These are phyloP conservation scores for Tragelaphus scriptus DNA, from an alignment of 2,113 vertebrate genomes.

Conservation along the genomic window DNA sequence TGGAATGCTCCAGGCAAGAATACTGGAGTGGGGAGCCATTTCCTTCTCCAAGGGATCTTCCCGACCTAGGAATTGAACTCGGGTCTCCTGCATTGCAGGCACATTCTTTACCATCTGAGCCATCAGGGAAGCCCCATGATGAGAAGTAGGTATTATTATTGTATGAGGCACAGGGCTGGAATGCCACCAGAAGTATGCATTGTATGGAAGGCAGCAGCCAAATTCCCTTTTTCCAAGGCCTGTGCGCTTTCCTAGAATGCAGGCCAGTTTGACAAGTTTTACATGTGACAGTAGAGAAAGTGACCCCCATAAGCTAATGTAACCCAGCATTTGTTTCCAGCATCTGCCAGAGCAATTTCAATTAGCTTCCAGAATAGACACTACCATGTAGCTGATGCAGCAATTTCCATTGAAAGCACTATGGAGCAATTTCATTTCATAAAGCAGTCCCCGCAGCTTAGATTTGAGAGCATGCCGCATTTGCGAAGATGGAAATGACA, in stretches of 20 bases:
- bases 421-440: slow-evolving; percentile 41
- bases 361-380: slow-evolving; percentile 61
- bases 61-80: background rate
- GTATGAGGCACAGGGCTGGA: background rate
- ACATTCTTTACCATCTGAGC: background rate
- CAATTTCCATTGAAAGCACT: background rate
- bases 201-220: background rate
- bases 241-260: background rate
- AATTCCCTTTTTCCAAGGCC: background rate
- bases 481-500: slow-evolving; percentile 46
- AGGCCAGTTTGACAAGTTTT: background rate
- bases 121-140: background rate
- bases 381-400: background rate
- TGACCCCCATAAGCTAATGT: slow-evolving; percentile 32
- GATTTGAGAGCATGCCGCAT: slow-evolving; percentile 20
- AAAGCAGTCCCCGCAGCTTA: background rate
- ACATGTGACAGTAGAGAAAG: slow-evolving; percentile 31
- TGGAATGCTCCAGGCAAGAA: background rate
- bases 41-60: background rate
- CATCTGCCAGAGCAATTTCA: slow-evolving; percentile 63
- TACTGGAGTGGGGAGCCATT: background rate
- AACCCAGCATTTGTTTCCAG: slow-evolving; percentile 43
- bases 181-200: background rate
- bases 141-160: background rate
- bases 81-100: background rate